These are phyloP conservation scores for Bungarus multicinctus DNA, from an alignment of 2,113 vertebrate species.

Conservation along the genomic window DNA sequence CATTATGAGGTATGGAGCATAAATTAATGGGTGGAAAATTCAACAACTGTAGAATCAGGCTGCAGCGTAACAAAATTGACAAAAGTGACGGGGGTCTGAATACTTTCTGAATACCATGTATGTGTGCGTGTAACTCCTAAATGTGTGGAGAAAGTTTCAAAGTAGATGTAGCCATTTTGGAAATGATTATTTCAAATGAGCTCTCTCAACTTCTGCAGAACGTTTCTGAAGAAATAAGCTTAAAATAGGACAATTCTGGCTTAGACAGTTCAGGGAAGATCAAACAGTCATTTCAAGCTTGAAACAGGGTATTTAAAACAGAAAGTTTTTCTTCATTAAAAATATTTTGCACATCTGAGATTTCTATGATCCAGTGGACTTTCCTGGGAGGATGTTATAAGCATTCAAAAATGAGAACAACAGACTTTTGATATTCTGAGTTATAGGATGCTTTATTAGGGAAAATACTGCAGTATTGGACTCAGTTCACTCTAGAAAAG, in stretches of 20 bases:
- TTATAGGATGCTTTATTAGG: no score
- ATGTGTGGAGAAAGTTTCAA: neutral
- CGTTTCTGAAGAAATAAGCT: neutral
- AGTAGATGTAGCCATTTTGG: neutral
- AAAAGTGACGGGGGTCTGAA: no score
- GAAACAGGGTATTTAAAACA: neutral
- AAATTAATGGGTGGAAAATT: no score
- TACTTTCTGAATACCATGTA: neutral
- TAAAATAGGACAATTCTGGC: neutral
- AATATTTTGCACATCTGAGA: neutral
- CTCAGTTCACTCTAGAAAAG: no score
- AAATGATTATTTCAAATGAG: neutral
- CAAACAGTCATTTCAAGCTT: neutral
- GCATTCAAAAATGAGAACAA: no score
- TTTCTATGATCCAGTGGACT: neutral
- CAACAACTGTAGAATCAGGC: no score
- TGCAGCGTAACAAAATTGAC: no score
- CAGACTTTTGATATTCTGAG: no score
- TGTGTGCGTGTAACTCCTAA: neutral
- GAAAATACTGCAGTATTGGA: no score
- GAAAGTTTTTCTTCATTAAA: neutral
- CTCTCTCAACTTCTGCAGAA: neutral
- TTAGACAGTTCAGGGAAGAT: neutral
- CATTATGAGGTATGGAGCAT: no score
- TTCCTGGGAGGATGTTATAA: no score